Evolutionary conservation across 2,888 invertebrate genomes (phyloP), one percentile per base, ranked within the genome.

Genomic region (Drosophila robusta): DNA sequence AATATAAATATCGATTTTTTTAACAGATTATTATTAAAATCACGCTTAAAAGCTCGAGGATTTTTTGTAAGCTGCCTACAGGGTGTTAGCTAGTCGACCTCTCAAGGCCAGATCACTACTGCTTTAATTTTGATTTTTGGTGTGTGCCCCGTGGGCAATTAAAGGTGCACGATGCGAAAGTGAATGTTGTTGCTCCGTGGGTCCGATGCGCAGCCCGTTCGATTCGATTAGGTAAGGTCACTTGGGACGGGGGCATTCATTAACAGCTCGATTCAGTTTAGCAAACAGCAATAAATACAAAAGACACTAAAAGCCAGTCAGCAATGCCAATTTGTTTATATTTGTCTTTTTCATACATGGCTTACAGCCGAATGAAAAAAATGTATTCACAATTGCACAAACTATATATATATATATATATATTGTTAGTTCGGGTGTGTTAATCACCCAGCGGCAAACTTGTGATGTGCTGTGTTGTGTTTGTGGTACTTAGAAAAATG

Each of bases 111-210:
- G 39, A 16, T 0, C 39, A 11, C 12, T 3, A 12, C 7, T 9
- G 42, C 41, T 32, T 44, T 26, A 11, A 42, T 46, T 67, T 69
- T 32, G 55, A 64, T 66, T 52, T 65, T 58, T 16, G 29, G 34
- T 56, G 44, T 57, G 41, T 78, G 78, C 78, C 84, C 84, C 78
- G 70, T 67, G 75, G 84, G 81, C 87, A 83, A 87, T 87, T 87
- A 84, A 83, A 73, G 75, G 52, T 80, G 82, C 82, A 82, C 84
- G 84, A 78, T 74, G 77, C 73, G 81, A 80, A 83, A 87, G 87
- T 84, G 87, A 83, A 83, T 87, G 87, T 87, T 75, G 32, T 24
- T 45, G 51, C 39, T 52, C 51, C 26, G 63, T 41, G 16, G 51
- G 52, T 47, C 64, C 42, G 64, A 64, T 56, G 66, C 26, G 58